Evolutionary conservation across 2,888 invertebrate species (phyloP), one percentile per base, ranked within the genome.

Genomic region (Machimus atricapillus): DNA sequence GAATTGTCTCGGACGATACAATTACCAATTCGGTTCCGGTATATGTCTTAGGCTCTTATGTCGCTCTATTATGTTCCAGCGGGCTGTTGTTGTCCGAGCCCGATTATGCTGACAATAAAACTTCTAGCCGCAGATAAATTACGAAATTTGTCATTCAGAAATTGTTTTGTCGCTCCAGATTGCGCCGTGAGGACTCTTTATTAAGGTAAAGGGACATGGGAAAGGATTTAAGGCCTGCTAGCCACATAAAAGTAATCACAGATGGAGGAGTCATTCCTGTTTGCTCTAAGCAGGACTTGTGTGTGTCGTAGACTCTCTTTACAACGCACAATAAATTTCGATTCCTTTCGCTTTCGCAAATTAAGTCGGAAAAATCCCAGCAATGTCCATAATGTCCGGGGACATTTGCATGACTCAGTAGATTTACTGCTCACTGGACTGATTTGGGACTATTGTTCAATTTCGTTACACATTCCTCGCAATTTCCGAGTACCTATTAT

Each of bases 1-100:
- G 43, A 81, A 81, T 81, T 81, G 81, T 81, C 52, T 81, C 81
- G 52, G 56, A n/a, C 52, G 56, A 52, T 81, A 81, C 78, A 78
- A 78, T 78, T 78, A 81, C 81, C 52, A 81, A 81, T 81, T 81
- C n/a, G 52, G 81, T 56, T 81, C 46, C 56, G 56, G 56, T 81
- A 56, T 81, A 52, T 56, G 56, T 31, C 52, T 46, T 16, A n/a
- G 56, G 34, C 56, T 31, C 27, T 23, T 52, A 27, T 31, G 52
- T 27, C 16, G 52, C 34, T 56, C 56, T 52, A 56, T 56, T 31
- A 81, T 81, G 23, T 27, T 52, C 81, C 34, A 56, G 23, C 52
- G 37, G 46, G 16, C 52, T 52, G 52, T 52, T 46, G 52, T 52
- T 52, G 23, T 34, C 52, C 27, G 12, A 81, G 34, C 31, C 16